A percentile compares a stretch with the other conserved stretches of the same genome.
Conservation (phyloP, 1,140 invertebrate genomes). For the Gonatopus flavifemur region DNA sequence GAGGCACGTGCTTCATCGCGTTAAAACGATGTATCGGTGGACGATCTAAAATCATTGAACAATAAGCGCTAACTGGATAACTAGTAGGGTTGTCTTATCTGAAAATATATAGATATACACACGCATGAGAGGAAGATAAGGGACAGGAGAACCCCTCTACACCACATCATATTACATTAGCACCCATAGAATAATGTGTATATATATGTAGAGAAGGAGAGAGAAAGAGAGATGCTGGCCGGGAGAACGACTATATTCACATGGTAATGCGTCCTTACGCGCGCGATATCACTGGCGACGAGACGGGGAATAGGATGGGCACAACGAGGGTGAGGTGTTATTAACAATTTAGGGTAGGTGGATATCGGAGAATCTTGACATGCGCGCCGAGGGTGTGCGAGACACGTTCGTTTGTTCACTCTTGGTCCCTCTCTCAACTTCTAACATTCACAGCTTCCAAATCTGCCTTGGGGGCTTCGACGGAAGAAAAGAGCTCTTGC, state of each 20-base stretch:
- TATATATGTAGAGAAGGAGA: too few relatives aligned
- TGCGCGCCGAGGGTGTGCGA: neutral
- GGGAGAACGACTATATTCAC: constrained; percentile 56
- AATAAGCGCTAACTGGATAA: constrained; percentile 59
- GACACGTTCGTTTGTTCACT: too few relatives aligned
- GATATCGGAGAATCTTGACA: constrained; percentile 24
- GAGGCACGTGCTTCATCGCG: constrained; percentile 23
- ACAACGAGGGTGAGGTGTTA: constrained; percentile 52
- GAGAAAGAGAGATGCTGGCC: too few relatives aligned
- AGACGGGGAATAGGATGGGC: too few relatives aligned
- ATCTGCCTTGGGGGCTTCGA: too few relatives aligned
- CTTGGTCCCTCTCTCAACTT: too few relatives aligned
- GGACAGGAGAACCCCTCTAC: constrained; percentile 17
- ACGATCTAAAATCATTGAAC: constrained; percentile 56
- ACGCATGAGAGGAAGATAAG: too few relatives aligned
- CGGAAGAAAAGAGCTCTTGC: too few relatives aligned
- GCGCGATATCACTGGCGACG: constrained; percentile 45
- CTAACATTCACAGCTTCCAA: too few relatives aligned
- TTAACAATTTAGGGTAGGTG: constrained; percentile 51
- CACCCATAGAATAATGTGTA: constrained; percentile 53
- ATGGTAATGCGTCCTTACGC: constrained; percentile 51
- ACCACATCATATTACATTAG: constrained; percentile 55
- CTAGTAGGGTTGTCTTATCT: constrained; percentile 52
- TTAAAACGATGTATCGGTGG: constrained; percentile 44
- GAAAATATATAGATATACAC: too few relatives aligned